Evolutionary conservation across 2,113 vertebrate genomes (phyloP).

Genomic region (Antigone vipio): DNA sequence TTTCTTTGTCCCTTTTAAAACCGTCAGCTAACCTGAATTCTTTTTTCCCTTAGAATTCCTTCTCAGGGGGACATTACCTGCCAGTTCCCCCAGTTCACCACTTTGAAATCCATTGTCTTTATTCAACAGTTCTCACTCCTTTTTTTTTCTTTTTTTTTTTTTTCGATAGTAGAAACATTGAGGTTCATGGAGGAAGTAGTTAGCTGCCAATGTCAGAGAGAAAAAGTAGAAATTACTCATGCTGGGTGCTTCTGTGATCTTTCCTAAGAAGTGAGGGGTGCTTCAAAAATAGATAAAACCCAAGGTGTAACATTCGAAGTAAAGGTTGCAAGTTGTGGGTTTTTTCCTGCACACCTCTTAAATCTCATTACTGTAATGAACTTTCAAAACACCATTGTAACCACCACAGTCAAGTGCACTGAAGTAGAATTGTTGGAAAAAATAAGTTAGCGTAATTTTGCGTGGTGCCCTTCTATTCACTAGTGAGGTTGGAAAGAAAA

Average conservation of each 20-base stretch:
- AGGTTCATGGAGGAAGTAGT: constrained; percentile 6
- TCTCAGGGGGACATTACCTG: neutral
- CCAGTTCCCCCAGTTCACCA: neutral
- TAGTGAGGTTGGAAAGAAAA: neutral
- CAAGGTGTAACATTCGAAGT: neutral
- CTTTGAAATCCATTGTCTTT: constrained; percentile 51
- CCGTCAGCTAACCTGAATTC: constrained; percentile 31
- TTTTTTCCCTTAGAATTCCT: constrained; percentile 28
- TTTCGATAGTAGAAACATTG: neutral
- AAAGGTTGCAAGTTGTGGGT: neutral
- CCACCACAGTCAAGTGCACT: neutral
- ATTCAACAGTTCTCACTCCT: neutral
- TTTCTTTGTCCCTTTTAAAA: neutral
- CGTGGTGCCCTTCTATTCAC: neutral
- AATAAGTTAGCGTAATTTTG: neutral
- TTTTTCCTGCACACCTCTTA: neutral
- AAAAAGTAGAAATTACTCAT: constrained; percentile 12
- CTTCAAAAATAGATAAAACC: neutral
- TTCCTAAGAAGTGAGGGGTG: neutral
- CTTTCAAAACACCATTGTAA: neutral
- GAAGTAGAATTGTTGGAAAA: neutral
- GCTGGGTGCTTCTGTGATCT: constrained; percentile 1
- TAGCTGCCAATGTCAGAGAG: neutral
- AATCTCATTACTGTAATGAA: neutral
- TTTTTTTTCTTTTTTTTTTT: neutral